Evolutionary conservation across 2,797 vertebrate species (phyloP).

Genomic region (Artibeus jamaicensis): DNA sequence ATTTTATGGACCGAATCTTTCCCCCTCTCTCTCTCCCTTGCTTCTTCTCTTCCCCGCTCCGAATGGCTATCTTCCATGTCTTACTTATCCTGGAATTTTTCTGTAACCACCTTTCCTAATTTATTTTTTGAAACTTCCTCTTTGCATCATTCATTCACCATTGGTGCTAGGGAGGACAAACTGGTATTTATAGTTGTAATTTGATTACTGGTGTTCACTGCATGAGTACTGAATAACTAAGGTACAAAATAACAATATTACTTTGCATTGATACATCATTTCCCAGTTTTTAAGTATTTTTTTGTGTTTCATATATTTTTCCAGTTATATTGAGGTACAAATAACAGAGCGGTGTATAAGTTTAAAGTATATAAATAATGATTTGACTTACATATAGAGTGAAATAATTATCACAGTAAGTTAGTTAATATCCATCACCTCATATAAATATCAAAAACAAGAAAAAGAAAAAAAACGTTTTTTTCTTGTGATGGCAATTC

Average conservation of each 20-base stretch:
- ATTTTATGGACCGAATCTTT: not conserved
- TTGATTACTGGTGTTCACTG: not conserved
- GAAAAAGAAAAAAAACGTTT: not conserved
- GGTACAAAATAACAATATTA: not conserved
- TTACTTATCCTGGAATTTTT: not conserved
- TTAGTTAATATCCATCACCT: not conserved
- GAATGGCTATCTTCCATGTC: not conserved
- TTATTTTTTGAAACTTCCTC: conserved; percentile 8
- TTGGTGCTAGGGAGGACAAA: not conserved
- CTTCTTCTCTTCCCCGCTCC: not conserved
- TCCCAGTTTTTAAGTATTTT: not conserved
- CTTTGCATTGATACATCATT: not conserved
- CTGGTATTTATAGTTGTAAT: not conserved
- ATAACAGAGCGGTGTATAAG: not conserved
- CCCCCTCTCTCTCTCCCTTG: not conserved
- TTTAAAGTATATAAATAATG: not conserved
- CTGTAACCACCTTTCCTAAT: not conserved
- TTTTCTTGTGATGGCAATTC: not conserved
- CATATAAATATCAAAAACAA: not conserved
- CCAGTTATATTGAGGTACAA: not conserved
- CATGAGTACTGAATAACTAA: not conserved
- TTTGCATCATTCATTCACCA: not conserved
- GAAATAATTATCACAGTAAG: not conserved
- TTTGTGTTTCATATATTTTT: not conserved
- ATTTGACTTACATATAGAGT: not conserved